phyloP scores from a whole-genome alignment of 2,113 vertebrate species.

The Neodon shergylaensis region DNA sequence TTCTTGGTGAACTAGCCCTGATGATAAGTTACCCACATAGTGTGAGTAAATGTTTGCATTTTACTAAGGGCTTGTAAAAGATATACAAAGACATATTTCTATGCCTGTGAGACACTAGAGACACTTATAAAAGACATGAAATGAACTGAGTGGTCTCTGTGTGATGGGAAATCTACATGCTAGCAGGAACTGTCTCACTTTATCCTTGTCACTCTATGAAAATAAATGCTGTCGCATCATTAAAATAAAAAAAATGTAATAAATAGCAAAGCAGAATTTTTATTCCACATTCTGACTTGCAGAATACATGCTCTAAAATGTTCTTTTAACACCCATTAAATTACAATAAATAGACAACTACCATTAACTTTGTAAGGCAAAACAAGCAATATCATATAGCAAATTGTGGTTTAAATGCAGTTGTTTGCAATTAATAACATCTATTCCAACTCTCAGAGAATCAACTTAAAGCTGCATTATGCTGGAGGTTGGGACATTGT shows the following conservation, averaged over 20 bases:
- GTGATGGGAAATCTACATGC: not conserved
- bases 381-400: not conserved
- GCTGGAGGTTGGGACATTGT: not conserved
- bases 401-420: not conserved
- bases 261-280: constrained; percentile 16
- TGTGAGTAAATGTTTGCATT: constrained; percentile 18
- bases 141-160: not conserved
- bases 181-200: not conserved
- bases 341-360: not conserved
- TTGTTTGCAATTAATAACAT: not conserved
- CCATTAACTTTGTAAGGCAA: constrained; percentile 26
- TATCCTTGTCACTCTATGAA: not conserved
- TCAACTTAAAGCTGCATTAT: not conserved
- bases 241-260: constrained; percentile 4
- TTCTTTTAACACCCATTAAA: not conserved
- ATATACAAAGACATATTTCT: not conserved
- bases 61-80: constrained; percentile 47
- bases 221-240: not conserved
- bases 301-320: not conserved
- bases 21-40: not conserved
- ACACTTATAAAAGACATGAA: constrained; percentile 45
- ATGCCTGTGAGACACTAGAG: not conserved
- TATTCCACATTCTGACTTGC: not conserved
- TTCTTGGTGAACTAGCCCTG: not conserved
- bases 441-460: not conserved